Conservation (phyloP, 2,113 vertebrate species). For the Pteropus alecto region DNA sequence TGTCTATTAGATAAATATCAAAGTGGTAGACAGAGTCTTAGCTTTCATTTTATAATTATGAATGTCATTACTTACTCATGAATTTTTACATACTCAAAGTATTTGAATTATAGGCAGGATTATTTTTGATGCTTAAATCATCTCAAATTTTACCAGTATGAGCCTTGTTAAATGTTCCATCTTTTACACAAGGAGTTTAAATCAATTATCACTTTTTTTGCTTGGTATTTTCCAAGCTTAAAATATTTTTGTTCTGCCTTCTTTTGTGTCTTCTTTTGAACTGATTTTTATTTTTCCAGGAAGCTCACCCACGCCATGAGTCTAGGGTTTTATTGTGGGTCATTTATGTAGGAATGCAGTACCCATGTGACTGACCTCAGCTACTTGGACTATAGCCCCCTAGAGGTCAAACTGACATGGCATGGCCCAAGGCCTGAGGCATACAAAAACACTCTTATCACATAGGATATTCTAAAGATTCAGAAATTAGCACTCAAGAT, state of each 20-base stretch:
- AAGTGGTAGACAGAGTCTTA: neutral
- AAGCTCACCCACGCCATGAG: neutral
- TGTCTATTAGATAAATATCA: neutral
- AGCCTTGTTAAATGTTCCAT: neutral
- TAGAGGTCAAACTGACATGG: neutral
- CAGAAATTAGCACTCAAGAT: neutral
- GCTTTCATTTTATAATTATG: neutral
- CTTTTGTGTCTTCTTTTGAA: neutral
- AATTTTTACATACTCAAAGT: neutral
- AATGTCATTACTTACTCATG: neutral
- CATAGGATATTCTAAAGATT: neutral
- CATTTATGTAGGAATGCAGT: neutral
- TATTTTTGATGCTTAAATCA: neutral
- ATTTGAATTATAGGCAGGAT: neutral
- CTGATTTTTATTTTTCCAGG: neutral
- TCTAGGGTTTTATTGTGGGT: neutral
- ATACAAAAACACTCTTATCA: neutral
- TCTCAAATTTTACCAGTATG: neutral
- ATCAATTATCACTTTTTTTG: neutral
- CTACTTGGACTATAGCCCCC: neutral
- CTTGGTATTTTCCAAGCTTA: neutral
- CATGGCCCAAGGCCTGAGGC: neutral
- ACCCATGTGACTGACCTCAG: neutral
- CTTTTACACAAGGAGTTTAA: neutral
- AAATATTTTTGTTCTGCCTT: neutral